Evolutionary conservation across 2,113 vertebrate species (phyloP), one percentile per base, ranked within the genome.

Genomic region (Cercopithecus mona): DNA sequence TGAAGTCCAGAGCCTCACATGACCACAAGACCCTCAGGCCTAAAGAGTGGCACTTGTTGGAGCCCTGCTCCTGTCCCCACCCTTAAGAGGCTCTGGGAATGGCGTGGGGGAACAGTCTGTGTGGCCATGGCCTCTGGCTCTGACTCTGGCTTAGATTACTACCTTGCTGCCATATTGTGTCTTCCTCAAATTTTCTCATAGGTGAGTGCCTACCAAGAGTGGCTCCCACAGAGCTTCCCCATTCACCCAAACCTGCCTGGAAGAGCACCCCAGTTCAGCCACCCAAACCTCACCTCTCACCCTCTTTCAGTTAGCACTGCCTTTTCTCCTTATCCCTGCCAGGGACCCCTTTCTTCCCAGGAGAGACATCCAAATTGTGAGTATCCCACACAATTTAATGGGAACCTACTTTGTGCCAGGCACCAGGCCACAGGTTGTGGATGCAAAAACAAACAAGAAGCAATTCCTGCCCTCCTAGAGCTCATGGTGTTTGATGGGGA

Each of bases 381-480:
- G 61, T 3, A 43, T 64, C 57, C 57, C 72, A 43, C 81, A 84
- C 40, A 40, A 79, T 43, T 93, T 48, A 50, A 25, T 79, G 38
- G 52, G 59, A 40, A 43, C 52, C 23, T 27, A 23, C 72, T 93
- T 78, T 82, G n/a, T 89, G 70, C 50, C 85, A 94, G 32, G 82
- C 22, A 85, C 6, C 2, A 1, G 45, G 59, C 55, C n/a, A 17
- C 38, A 12, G 13, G 55, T 38, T 30, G 5, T n/a, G 38, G 52
- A 72, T 55, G 86, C 81, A 76, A 80, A 92, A 79, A 80, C 84
- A 90, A 89, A 83, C n/a, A 40, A 40, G 35, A 90, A 93, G 35
- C 30, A 45, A 1, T 79, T 32, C 59, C 50, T 87, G 32, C 55
- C 68, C 55, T 86, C 16, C 30, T 59, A 93, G 23, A 92, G 38